Base-by-base conservation (phyloP, 1,140 invertebrate genomes). In the Ephestia elutella region DNA sequence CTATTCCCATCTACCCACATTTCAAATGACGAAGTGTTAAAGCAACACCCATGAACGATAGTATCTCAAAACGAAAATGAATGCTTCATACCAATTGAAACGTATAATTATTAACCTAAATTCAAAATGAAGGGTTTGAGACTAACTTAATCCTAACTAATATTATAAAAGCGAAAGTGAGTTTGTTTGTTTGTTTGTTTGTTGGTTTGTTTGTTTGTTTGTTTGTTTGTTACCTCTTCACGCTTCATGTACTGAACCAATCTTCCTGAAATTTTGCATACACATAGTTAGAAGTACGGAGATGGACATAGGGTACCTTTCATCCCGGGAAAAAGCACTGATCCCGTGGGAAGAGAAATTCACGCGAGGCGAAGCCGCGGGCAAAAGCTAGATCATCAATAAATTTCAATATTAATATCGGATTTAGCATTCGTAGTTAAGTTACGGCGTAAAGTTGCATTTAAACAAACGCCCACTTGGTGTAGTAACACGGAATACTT, bases 91-190 rank as follows among this genome's bases (percentile, higher is more conserved):
- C 7, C 38, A 44, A 44, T 17, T 15, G 13, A 17, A 44, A 44
- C 38, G 38, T 44, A 8, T 44, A 44, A 44, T 44, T 44, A 44
- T 5, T 35, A 44, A 44, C 38, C 38, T 44, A 44, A 44, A 44
- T 44, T 15, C 38, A 8, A 44, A 44, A 44, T 44, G 38, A 15
- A 44, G 38, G 38, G 38, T 44, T 44, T 44, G 15, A 13, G 15
- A 15, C 38, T 44, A 44, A 44, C 38, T 44, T 15, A 44, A 44
- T n/a, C n/a, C n/a, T n/a, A n/a, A n/a, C n/a, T n/a, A n/a, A n/a
- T n/a, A n/a, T n/a, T n/a, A n/a, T n/a, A n/a, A n/a, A n/a, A n/a
- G n/a, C n/a, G n/a, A n/a, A n/a, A n/a, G n/a, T n/a, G n/a, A n/a
- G n/a, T n/a, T n/a, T n/a, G n/a, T n/a, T n/a, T n/a, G n/a, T n/a